These are phyloP conservation scores for Taphrorychus bicolor DNA, from an alignment of 2,888 invertebrate species.

Conservation along the genomic window DNA sequence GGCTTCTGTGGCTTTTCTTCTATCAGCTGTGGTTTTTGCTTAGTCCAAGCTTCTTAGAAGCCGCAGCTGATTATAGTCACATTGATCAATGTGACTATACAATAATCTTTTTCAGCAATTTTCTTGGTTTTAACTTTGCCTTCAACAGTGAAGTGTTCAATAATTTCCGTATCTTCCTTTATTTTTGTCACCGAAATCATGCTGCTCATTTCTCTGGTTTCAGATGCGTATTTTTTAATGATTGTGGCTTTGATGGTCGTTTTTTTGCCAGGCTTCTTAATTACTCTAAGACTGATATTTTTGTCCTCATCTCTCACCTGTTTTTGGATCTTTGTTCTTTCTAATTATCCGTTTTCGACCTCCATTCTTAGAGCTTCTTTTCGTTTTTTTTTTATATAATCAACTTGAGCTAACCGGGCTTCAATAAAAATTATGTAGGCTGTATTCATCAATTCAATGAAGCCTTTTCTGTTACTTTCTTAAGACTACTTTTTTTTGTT, in stretches of 20 bases:
- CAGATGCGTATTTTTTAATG: conserved; percentile 42
- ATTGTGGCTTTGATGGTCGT: conserved; percentile 47
- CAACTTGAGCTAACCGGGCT: too few relatives aligned
- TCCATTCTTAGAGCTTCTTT: too few relatives aligned
- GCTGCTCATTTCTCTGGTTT: conserved; percentile 49
- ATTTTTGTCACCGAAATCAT: conserved; percentile 51
- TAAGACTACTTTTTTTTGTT: too few relatives aligned
- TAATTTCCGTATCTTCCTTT: conserved; percentile 56
- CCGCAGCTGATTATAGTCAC: conserved; percentile 45
- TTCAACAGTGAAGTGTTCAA: conserved; percentile 57
- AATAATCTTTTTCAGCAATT: conserved; percentile 51
- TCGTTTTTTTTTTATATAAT: too few relatives aligned
- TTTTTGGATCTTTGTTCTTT: conserved; percentile 51
- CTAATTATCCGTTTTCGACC: conserved; percentile 48
- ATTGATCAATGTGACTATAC: conserved; percentile 55
- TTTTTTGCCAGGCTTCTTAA: conserved; percentile 51
- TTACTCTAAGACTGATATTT: conserved; percentile 60
- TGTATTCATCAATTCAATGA: too few relatives aligned
- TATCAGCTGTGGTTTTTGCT: conserved; percentile 43
- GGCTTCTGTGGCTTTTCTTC: conserved; percentile 46
- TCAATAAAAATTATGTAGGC: too few relatives aligned
- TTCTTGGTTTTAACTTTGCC: conserved; percentile 55
- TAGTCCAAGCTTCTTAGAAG: conserved; percentile 23
- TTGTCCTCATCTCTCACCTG: conserved; percentile 55
- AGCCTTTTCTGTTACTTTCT: too few relatives aligned